phyloP scores from a whole-genome alignment of 2,888 invertebrate genomes.

The Agonopterix arenella region DNA sequence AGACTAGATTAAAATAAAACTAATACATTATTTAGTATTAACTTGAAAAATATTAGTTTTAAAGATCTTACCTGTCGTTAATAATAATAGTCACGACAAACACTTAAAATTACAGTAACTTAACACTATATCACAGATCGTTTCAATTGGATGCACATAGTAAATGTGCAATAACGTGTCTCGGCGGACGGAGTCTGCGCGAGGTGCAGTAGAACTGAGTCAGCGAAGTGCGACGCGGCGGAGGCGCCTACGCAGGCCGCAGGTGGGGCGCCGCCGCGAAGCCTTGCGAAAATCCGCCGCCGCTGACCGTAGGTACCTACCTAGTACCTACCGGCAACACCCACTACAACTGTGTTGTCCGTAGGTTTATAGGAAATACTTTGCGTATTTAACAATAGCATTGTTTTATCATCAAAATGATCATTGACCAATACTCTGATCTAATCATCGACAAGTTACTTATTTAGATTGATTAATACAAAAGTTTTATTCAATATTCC shows the following conservation, averaged over 20 bases:
- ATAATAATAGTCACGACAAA: conserved; percentile 23
- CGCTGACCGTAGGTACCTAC: conserved; percentile 21
- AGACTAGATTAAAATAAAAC: no score
- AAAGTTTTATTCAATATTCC: no score
- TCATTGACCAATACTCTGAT: conserved; percentile 2
- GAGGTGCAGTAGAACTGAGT: conserved; percentile 40
- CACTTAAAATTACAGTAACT: conserved; percentile 49
- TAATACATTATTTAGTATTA: no score
- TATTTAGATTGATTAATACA: no score
- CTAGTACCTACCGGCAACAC: conserved; percentile 19
- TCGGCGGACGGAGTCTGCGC: conserved; percentile 41
- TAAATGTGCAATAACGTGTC: conserved; percentile 27
- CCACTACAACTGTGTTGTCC: not conserved
- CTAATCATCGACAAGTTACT: no score
- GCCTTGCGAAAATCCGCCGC: conserved; percentile 66
- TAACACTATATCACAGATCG: conserved; percentile 72
- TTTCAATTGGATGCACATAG: conserved; percentile 57
- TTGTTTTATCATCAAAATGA: no score
- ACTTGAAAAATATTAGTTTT: no score
- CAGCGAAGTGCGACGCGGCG: conserved; percentile 34
- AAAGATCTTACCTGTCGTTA: conserved; percentile 36
- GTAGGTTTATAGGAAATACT: no score
- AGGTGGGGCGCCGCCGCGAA: conserved; percentile 40
- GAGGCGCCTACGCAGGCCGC: conserved; percentile 51
- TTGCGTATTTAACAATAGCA: no score